phyloP scores from a whole-genome alignment of 2,113 vertebrate species.

The Poecile atricapillus region DNA sequence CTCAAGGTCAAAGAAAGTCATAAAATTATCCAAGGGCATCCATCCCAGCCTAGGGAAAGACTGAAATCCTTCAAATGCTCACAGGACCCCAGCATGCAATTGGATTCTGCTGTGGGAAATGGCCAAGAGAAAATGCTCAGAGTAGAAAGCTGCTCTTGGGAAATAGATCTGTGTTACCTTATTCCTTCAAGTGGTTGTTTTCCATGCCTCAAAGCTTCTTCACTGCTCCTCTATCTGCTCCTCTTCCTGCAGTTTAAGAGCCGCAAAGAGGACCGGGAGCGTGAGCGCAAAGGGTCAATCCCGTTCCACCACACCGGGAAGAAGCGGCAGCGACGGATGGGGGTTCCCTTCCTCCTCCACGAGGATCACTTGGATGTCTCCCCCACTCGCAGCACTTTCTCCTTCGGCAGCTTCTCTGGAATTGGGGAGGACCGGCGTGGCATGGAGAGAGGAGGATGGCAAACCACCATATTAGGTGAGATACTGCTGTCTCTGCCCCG shows the following conservation, averaged over 20 bases:
- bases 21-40: neutral
- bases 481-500: neutral
- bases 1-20: neutral
- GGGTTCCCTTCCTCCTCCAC: conserved; percentile 91
- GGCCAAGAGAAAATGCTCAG: neutral
- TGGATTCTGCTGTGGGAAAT: neutral
- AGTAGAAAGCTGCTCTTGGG: neutral
- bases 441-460: conserved; percentile 93
- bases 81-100: neutral
- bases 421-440: conserved; percentile 89
- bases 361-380: conserved; percentile 97
- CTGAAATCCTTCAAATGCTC: neutral
- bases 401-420: conserved; percentile 94
- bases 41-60: neutral
- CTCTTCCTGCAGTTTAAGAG: conserved; percentile 86
- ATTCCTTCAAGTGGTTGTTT: neutral
- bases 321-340: conserved; percentile 92
- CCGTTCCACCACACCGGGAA: conserved; percentile 93
- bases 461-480: conserved; percentile 94
- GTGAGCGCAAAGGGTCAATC: conserved; percentile 95
- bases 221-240: neutral
- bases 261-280: conserved; percentile 85
- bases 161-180: neutral
- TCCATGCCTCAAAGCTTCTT: neutral
- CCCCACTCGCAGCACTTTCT: conserved; percentile 95